Evolutionary conservation across 2,797 vertebrate species (phyloP).

Genomic region (Phrynocephalus vlangalii): DNA sequence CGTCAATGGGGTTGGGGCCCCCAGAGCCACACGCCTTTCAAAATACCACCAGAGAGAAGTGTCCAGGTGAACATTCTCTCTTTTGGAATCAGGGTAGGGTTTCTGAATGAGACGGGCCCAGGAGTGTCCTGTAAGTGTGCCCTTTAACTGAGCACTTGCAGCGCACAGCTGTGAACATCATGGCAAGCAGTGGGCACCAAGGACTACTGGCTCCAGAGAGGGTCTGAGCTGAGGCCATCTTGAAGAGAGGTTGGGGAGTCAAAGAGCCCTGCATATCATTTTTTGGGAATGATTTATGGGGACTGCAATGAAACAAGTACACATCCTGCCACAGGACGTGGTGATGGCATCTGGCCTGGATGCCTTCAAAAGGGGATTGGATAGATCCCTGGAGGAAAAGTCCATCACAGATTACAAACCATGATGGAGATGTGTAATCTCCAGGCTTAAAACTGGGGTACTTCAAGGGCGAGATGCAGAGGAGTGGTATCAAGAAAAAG

Average conservation of each 20-base stretch:
- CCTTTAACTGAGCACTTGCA: neutral
- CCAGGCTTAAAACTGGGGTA: too few relatives aligned
- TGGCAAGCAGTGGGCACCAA: neutral
- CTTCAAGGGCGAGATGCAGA: too few relatives aligned
- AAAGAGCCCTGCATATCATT: neutral
- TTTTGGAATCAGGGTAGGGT: neutral
- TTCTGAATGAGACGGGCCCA: neutral
- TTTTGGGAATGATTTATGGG: constrained; percentile 15
- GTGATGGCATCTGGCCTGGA: too few relatives aligned
- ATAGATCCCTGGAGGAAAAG: too few relatives aligned
- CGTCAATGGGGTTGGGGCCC: neutral
- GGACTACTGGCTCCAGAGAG: neutral
- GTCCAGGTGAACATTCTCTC: neutral
- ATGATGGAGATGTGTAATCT: too few relatives aligned
- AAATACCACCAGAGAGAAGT: neutral
- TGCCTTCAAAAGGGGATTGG: too few relatives aligned
- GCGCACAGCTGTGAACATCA: neutral
- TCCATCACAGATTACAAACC: too few relatives aligned
- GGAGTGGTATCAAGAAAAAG: too few relatives aligned
- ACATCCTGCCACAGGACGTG: too few relatives aligned
- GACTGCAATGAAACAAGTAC: neutral
- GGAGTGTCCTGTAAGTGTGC: neutral
- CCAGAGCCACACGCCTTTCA: too few relatives aligned
- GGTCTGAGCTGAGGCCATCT: neutral
- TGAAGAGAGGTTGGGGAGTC: neutral